These are phyloP conservation scores for Trachops cirrhosus DNA, from an alignment of 2,797 vertebrate genomes.

Conservation along the genomic window DNA sequence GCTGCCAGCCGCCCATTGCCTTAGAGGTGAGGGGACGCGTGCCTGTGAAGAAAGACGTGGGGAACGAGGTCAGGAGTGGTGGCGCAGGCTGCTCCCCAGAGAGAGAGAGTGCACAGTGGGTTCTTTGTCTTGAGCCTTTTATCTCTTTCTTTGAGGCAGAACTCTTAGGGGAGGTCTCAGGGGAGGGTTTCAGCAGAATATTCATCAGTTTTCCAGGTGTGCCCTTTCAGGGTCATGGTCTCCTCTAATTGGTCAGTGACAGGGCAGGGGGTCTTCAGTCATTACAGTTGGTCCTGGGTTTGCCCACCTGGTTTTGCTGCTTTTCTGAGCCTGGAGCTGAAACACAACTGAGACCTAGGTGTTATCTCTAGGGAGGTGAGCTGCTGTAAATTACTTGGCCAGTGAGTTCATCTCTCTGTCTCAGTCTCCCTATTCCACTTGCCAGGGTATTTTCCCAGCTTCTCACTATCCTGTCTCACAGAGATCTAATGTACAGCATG, in stretches of 20 bases:
- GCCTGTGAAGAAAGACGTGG: not conserved
- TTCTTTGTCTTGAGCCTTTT: not conserved
- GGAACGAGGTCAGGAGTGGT: not conserved
- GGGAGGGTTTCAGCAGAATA: not conserved
- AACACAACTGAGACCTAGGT: not conserved
- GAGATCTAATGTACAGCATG: not conserved
- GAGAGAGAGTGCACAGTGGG: too few species aligned
- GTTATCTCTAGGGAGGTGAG: not conserved
- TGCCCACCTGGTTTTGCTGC: not conserved
- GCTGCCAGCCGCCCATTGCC: not conserved
- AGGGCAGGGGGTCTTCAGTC: not conserved
- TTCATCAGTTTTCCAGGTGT: not conserved
- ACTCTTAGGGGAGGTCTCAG: not conserved
- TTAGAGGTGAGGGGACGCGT: not conserved
- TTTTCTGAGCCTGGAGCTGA: not conserved
- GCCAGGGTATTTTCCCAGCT: not conserved
- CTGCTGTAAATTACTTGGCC: not conserved
- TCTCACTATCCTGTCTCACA: not conserved
- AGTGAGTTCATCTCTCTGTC: not conserved
- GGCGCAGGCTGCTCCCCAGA: not conserved
- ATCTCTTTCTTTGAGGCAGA: not conserved
- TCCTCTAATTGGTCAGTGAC: not conserved
- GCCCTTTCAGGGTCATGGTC: not conserved
- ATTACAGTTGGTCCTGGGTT: not conserved
- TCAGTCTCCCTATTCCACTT: not conserved